Evolutionary conservation across 2,113 vertebrate species (phyloP), one percentile per base, ranked within the genome.

Genomic region (Macroglossus sobrinus): DNA sequence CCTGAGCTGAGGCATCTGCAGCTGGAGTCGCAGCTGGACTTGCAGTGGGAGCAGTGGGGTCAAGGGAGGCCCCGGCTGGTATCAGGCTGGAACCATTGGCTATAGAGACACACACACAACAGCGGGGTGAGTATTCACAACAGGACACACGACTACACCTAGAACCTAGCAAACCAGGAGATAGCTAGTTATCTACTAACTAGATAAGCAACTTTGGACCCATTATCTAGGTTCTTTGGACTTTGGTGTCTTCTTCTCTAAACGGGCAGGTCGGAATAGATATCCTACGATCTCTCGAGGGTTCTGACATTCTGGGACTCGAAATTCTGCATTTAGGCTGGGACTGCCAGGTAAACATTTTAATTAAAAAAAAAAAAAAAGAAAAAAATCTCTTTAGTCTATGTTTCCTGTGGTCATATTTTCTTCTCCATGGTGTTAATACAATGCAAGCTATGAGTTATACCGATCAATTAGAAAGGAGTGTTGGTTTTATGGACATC

Each of bases 1-100:
- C 97, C 71, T 94, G 97, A 59, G 97, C 96, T 2, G 80, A 75
- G 57, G 93, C n/a, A 14, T 96, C 84, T 43, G 95, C 50, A 40
- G 33, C 89, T 35, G 91, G 85, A 74, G 81, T 71, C 81, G 64
- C 97, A 96, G 0, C 15, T 95, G 96, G 94, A 40, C 63, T 97
- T 71, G 89, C 79, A 13, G 89, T 24, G 45, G 98, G 92, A 45
- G 95, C n/a, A 7, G 71, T 30, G 68, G 84, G 76, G 47, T 47
- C 96, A 35, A 81, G 15, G 0, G 64, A 50, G 1, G 78, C 80
- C 84, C 55, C 91, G 38, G 96, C 88, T 93, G 95, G 90, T 78
- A 30, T 47, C 68, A 55, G 93, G 59, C 75, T 15, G 80, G 97
- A 95, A 69, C 66, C 1, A 15, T 0, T 84, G 85, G 94, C 98